Percentiles rank a stretch among this genome's conserved stretches.
phyloP scores from a whole-genome alignment of 2,113 vertebrate species.

The Heterotilapia buettikoferi region DNA sequence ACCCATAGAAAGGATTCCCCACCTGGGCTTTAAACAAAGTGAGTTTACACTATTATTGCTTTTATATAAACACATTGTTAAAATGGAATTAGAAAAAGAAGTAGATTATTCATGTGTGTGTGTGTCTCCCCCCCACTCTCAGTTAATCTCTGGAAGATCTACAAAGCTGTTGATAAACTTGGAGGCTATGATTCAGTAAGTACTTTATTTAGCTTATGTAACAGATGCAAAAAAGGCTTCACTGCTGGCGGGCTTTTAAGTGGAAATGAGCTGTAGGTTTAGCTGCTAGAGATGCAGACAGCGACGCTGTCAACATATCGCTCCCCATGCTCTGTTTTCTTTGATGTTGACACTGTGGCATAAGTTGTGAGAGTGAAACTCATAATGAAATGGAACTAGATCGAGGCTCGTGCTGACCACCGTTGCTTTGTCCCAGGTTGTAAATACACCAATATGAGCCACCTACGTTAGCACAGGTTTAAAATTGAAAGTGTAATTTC shows the following conservation, averaged over 20 bases:
- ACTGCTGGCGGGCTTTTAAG: background rate
- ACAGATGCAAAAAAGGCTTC: background rate
- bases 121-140: background rate
- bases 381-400: background rate
- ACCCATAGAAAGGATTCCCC: constrained; percentile 92
- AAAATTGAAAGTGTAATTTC: background rate
- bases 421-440: background rate
- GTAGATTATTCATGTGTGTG: background rate
- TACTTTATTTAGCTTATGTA: background rate
- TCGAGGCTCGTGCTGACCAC: background rate
- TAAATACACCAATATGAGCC: background rate
- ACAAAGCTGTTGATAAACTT: constrained; percentile 88
- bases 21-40: constrained; percentile 97
- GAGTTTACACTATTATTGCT: constrained; percentile 24
- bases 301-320: background rate
- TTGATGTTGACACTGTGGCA: constrained; percentile 28
- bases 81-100: background rate
- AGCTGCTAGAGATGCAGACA: background rate
- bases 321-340: background rate
- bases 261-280: constrained; percentile 26
- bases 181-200: constrained; percentile 93
- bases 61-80: background rate
- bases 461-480: background rate
- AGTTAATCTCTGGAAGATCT: constrained; percentile 96
- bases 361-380: background rate